These are phyloP conservation scores for Eurosta solidaginis DNA, from an alignment of 1,140 invertebrate genomes.

Conservation along the genomic window DNA sequence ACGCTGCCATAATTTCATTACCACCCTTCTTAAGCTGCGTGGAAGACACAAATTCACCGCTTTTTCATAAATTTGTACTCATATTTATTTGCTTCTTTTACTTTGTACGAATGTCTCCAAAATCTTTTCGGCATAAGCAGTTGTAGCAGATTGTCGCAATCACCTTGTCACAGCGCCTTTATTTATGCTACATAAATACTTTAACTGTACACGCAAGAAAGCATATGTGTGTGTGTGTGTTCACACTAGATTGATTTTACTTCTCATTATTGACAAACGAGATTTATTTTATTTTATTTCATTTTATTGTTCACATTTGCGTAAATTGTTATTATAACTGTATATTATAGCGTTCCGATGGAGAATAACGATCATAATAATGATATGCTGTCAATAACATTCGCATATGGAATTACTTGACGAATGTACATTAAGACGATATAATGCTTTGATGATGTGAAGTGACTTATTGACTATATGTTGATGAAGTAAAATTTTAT, in stretches of 20 bases:
- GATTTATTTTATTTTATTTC: conserved; percentile 1
- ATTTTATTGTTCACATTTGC: conserved; percentile 26
- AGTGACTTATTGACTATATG: conserved; percentile 2
- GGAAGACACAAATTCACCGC: neutral
- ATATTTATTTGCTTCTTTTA: conserved; percentile 20
- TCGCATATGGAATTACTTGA: neutral
- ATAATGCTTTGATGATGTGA: neutral
- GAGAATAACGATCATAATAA: conserved; percentile 58
- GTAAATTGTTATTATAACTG: conserved; percentile 26
- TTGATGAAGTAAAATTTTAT: no score
- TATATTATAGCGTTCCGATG: conserved; percentile 39
- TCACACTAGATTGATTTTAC: no score
- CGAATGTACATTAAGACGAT: conserved; percentile 17
- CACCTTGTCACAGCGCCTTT: conserved; percentile 26
- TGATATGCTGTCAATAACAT: conserved; percentile 54
- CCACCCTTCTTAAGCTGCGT: no score
- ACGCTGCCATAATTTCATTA: neutral
- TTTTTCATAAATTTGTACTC: neutral
- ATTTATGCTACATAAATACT: conserved; percentile 5
- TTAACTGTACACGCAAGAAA: neutral
- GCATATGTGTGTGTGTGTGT: neutral
- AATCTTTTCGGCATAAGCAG: neutral
- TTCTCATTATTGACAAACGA: neutral
- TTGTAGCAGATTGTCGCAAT: conserved; percentile 7
- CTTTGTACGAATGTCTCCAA: conserved; percentile 15